Evolutionary conservation across 2,888 invertebrate species (phyloP).

Genomic region (Ophion obscuratus): DNA sequence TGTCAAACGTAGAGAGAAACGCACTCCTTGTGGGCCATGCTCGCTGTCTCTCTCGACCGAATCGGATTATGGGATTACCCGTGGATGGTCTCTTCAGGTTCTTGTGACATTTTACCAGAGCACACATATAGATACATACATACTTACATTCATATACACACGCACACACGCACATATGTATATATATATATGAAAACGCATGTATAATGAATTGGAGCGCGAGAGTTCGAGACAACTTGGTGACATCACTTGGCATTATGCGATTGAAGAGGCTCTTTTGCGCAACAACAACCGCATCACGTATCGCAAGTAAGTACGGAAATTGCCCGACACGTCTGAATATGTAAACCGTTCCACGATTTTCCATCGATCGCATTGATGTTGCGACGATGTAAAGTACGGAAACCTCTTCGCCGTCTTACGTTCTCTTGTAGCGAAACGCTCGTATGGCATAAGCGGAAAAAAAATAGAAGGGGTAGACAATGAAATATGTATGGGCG

Average conservation of each 20-base stretch:
- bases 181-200: no score
- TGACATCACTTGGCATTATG: constrained; percentile 38
- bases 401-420: neutral
- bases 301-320: neutral
- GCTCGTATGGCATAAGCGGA: neutral
- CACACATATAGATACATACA: constrained; percentile 49
- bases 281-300: constrained; percentile 37
- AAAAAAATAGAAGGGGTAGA: neutral
- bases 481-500: neutral
- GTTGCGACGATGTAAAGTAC: neutral
- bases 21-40: neutral
- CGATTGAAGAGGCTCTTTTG: constrained; percentile 28
- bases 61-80: constrained; percentile 82
- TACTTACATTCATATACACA: no score
- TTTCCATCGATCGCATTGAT: constrained; percentile 8
- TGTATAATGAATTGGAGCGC: constrained; percentile 75
- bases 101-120: constrained; percentile 56
- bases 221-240: constrained; percentile 52
- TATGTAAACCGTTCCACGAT: neutral
- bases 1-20: constrained; percentile 78
- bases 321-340: constrained; percentile 22
- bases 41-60: constrained; percentile 71
- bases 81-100: constrained; percentile 54
- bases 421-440: neutral
- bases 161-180: no score